These are phyloP conservation scores for Anthoscopus minutus DNA, from an alignment of 2,113 vertebrate species.

Conservation along the genomic window DNA sequence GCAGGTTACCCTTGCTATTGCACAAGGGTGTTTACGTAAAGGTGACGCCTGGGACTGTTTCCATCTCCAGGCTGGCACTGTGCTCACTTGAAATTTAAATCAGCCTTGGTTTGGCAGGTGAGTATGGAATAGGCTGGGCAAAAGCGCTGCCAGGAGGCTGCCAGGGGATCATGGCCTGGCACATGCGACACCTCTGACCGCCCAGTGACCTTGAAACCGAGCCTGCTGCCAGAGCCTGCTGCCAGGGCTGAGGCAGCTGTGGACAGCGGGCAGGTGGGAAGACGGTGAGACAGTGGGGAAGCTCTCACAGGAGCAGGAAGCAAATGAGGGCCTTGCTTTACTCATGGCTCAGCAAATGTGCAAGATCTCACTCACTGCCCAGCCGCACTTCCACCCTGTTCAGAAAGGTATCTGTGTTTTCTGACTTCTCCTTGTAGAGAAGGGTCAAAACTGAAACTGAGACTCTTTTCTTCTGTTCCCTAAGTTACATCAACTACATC, in stretches of 20 bases:
- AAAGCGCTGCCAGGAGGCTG: not conserved
- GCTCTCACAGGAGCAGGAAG: not conserved
- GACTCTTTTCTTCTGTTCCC: not conserved
- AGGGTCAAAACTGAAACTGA: not conserved
- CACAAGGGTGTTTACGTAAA: not conserved
- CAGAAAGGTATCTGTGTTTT: not conserved
- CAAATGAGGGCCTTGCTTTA: fast-evolving
- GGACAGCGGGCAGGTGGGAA: not conserved
- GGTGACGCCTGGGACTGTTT: not conserved
- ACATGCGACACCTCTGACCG: not conserved
- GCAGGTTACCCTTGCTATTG: not conserved
- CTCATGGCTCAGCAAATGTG: fast-evolving
- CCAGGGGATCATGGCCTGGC: not conserved
- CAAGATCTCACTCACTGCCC: not conserved
- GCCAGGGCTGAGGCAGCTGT: no score
- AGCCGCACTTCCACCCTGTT: fast-evolving
- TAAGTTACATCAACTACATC: not conserved
- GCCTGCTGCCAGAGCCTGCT: no score
- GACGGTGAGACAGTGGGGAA: fast-evolving
- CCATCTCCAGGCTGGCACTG: not conserved
- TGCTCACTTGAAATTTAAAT: not conserved
- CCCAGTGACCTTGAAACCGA: fast-evolving
- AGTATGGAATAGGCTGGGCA: fast-evolving
- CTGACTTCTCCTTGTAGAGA: not conserved
- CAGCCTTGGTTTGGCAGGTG: not conserved